A percentile compares a stretch with the other conserved stretches of the same genome.
Conservation (phyloP, 2,113 vertebrate genomes). For the Odontesthes bonariensis region DNA sequence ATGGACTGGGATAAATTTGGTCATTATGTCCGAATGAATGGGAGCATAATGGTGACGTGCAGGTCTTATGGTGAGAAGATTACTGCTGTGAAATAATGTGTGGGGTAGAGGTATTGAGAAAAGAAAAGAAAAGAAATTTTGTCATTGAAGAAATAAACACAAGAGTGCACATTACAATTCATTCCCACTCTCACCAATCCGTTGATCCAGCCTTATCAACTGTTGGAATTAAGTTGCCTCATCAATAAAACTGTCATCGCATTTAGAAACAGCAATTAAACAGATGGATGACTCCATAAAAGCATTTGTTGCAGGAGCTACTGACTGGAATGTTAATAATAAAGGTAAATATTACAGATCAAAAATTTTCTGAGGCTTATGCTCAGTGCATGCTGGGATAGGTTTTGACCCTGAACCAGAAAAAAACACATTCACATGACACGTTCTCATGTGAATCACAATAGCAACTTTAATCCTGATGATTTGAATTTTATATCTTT, state of each 20-base stretch:
- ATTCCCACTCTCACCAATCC: conserved; percentile 33
- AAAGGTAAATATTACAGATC: conserved; percentile 46
- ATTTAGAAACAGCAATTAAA: conserved; percentile 75
- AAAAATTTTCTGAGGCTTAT: conserved; percentile 8
- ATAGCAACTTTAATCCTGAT: conserved; percentile 7
- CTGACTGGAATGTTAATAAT: conserved; percentile 72
- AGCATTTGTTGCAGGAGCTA: conserved; percentile 63
- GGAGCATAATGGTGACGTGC: conserved; percentile 70
- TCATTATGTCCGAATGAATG: conserved; percentile 71
- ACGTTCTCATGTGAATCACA: not conserved
- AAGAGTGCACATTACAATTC: conserved; percentile 46
- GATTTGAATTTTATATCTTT: not conserved
- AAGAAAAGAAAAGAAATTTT: conserved; percentile 13
- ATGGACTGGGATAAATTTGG: conserved; percentile 72
- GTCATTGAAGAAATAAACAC: conserved; percentile 54
- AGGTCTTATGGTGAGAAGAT: conserved; percentile 67
- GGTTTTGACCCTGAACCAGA: not conserved
- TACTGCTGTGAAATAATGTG: conserved; percentile 57
- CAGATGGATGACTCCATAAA: conserved; percentile 74
- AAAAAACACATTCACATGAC: not conserved
- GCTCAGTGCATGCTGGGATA: not conserved
- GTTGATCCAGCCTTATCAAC: conserved; percentile 69
- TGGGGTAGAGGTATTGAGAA: conserved; percentile 10
- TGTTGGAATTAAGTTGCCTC: conserved; percentile 68
- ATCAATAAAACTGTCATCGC: conserved; percentile 76